phyloP scores from a whole-genome alignment of 1,140 invertebrate species.

The Phortica variegata region DNA sequence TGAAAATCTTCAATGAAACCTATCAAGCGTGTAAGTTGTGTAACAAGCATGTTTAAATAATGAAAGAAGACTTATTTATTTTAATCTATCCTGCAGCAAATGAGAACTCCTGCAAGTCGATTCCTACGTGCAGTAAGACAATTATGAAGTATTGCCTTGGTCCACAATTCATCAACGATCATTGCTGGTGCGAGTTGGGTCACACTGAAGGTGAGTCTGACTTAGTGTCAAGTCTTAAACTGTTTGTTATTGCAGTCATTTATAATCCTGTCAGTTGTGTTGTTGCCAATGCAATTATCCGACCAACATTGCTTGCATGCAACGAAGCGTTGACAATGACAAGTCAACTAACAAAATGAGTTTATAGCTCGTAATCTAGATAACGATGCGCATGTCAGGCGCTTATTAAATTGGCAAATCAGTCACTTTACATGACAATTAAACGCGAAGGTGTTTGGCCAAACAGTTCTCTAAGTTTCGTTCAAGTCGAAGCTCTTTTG shows the following conservation, averaged over 20 bases:
- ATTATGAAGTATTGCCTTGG: constrained; percentile 64
- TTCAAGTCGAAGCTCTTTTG: too few species aligned
- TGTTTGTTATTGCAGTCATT: too few species aligned
- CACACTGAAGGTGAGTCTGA: constrained; percentile 53
- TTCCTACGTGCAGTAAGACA: constrained; percentile 58
- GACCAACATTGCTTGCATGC: neutral
- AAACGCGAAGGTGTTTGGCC: too few species aligned
- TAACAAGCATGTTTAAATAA: neutral
- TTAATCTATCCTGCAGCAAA: constrained; percentile 15
- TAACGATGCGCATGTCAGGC: too few species aligned
- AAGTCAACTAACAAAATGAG: too few species aligned
- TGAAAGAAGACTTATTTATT: too few species aligned
- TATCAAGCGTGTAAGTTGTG: constrained; percentile 12
- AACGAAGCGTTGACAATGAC: too few species aligned
- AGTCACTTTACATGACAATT: too few species aligned
- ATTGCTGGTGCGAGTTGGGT: constrained; percentile 66
- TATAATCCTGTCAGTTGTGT: neutral
- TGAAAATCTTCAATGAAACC: constrained; percentile 37
- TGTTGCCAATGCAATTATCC: neutral
- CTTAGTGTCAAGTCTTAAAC: too few species aligned
- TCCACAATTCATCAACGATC: constrained; percentile 63
- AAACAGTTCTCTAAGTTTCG: too few species aligned
- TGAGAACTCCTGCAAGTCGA: constrained; percentile 33
- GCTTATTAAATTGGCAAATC: too few species aligned
- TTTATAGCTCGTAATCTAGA: too few species aligned